phyloP scores from a whole-genome alignment of 2,113 vertebrate genomes.

The Acrocephalus kingi region DNA sequence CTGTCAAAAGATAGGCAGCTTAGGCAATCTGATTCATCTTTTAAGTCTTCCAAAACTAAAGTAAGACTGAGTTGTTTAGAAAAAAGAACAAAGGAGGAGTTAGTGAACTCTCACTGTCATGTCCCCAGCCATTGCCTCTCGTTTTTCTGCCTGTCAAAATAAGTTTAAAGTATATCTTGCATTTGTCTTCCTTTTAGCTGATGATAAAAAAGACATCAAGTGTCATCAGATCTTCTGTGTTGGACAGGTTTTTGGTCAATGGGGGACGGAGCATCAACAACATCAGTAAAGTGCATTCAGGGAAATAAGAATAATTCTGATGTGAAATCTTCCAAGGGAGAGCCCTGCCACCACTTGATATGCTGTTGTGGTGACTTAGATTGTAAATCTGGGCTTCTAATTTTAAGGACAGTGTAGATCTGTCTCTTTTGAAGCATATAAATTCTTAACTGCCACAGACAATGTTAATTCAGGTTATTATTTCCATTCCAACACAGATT shows the following conservation, averaged over 20 bases:
- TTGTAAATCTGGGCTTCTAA: conserved; percentile 39
- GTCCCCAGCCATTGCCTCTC: not conserved
- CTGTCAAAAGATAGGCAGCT: not conserved
- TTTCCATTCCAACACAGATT: conserved; percentile 67
- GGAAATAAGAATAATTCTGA: not conserved
- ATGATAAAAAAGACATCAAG: not conserved
- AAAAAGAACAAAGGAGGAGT: not conserved
- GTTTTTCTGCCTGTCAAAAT: not conserved
- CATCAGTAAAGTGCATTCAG: not conserved
- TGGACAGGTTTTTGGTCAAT: not conserved
- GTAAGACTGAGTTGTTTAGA: not conserved
- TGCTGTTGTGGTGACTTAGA: not conserved
- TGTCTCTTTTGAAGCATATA: conserved; percentile 49
- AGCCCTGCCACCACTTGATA: conserved; percentile 25
- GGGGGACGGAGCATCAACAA: not conserved
- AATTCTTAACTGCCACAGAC: conserved; percentile 64
- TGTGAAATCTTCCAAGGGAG: not conserved
- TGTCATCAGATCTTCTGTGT: not conserved
- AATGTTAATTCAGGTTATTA: conserved; percentile 68
- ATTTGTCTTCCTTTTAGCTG: not conserved
- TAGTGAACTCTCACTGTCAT: not conserved
- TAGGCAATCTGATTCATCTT: not conserved
- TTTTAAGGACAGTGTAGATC: conserved; percentile 50
- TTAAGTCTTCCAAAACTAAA: not conserved
- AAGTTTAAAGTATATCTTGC: not conserved